Base-by-base conservation (phyloP, 2,797 vertebrate genomes). In the Pygocentrus nattereri region DNA sequence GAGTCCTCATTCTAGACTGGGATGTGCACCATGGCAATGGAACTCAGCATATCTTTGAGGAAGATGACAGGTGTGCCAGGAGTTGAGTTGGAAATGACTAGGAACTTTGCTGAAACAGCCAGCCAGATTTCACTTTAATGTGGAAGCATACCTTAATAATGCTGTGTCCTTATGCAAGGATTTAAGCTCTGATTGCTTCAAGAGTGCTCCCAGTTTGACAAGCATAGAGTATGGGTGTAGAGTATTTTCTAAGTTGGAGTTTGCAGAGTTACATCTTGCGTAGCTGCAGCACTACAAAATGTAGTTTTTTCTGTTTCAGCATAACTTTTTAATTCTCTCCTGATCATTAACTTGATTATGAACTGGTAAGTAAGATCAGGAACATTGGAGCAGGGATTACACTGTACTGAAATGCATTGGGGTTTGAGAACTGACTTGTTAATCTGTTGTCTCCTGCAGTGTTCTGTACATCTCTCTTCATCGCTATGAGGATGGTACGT, bases 11-110 rank as follows among this genome's bases (percentile, higher is more conserved):
- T 34, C 87, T 97, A 49, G 97, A 98, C 88, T 97, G 97, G 97
- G 97, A 98, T 1, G 90, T 98, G 78, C 97, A 98, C 88, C 97
- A 98, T 0, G 97, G 97, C 85, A 98, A 98, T 31, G 97, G 97
- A 62, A 97, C 96, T 0, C 97, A 97, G 88, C 97, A 97, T 88
- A 95, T 97, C 19, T 97, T 98, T 52, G 95, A 97, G 85, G 91
- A 96, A 0, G 96, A 97, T 2, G 83, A 94, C 87, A 97, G 97
- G 97, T 97, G 76, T 49, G 72, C 34, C 16, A 82, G 82, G 21
- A 25, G 38, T 3, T 50, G 0, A 50, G 15, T 12, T 54, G 21
- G 50, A 54, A 54, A 47, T 47, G 7, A 10, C 4, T 47, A 10
- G n/a, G n/a, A n/a, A 44, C 8, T 44, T 38, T 12, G 41, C 41